A percentile compares a stretch with the other conserved stretches of the same genome.
Evolutionary conservation across 2,888 invertebrate species (phyloP).

Genomic region (Chironomus tentans): DNA sequence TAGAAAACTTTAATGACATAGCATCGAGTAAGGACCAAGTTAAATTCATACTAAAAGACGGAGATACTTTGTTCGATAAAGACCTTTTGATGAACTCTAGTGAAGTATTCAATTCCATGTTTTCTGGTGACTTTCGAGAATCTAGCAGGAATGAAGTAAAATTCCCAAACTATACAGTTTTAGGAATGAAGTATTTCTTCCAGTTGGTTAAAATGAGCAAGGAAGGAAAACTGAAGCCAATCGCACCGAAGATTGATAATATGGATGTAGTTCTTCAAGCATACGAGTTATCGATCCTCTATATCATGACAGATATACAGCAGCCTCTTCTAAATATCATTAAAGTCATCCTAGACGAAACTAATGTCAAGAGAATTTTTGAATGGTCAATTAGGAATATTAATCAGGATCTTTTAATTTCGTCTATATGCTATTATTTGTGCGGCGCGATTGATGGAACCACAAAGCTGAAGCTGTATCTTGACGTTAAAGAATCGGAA

Average conservation of each 20-base stretch:
- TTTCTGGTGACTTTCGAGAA: conserved; percentile 40
- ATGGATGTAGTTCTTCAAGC: conserved; percentile 37
- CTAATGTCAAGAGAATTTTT: conserved; percentile 37
- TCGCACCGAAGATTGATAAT: conserved; percentile 33
- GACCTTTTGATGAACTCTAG: conserved; percentile 38
- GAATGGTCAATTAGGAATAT: conserved; percentile 42
- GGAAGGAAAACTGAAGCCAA: conserved; percentile 30
- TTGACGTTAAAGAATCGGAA: conserved; percentile 38
- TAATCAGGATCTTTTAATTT: conserved; percentile 39
- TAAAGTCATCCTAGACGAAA: conserved; percentile 34
- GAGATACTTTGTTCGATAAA: conserved; percentile 35
- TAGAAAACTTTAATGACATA: background rate
- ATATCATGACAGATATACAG: conserved; percentile 40
- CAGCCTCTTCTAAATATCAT: conserved; percentile 35
- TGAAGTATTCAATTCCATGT: conserved; percentile 42
- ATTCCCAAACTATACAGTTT: conserved; percentile 36
- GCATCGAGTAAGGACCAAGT: background rate
- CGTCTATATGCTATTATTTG: conserved; percentile 40
- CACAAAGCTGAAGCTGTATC: conserved; percentile 37
- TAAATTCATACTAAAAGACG: conserved; percentile 16
- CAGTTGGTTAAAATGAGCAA: conserved; percentile 36
- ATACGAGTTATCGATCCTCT: conserved; percentile 40
- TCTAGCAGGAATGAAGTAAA: conserved; percentile 40
- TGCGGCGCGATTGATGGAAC: conserved; percentile 35
- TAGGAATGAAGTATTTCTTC: conserved; percentile 39